A percentile compares a stretch with the other conserved stretches of the same genome.
These are phyloP conservation scores for Hylomyscus alleni DNA, from an alignment of 2,797 vertebrate species.

Conservation along the genomic window DNA sequence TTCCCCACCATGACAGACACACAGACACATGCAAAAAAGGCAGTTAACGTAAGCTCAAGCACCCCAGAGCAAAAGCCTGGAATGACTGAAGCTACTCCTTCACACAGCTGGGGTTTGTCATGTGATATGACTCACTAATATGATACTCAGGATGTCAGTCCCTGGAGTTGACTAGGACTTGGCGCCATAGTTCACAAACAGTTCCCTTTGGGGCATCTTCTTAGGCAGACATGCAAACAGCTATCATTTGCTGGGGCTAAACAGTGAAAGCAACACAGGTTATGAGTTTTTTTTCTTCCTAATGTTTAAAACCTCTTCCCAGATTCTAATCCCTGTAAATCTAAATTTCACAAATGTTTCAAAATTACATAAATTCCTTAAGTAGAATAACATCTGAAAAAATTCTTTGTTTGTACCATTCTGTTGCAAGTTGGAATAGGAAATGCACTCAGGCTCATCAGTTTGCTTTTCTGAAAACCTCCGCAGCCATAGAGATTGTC, in stretches of 20 bases:
- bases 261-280: not conserved
- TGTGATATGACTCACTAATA: not conserved
- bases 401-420: constrained; percentile 35
- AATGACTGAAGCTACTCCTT: constrained; percentile 10
- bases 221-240: constrained; percentile 25
- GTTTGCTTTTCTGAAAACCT: constrained; percentile 30
- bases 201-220: constrained; percentile 33
- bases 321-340: not conserved
- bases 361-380: constrained; percentile 34
- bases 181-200: not conserved
- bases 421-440: constrained; percentile 8
- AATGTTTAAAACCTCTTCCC: constrained; percentile 1
- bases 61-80: constrained; percentile 17
- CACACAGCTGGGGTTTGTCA: not conserved
- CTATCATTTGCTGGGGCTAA: not conserved
- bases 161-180: constrained; percentile 42
- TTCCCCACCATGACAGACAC: fast-evolving
- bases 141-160: constrained; percentile 13
- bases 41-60: not conserved
- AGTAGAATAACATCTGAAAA: not conserved
- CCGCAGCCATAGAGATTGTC: not conserved
- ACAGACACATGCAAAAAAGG: not conserved
- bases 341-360: not conserved
- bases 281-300: not conserved
- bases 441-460: constrained; percentile 19